Evolutionary conservation across 2,888 invertebrate genomes (phyloP).

Genomic region (Callyntrura guangdongensis): DNA sequence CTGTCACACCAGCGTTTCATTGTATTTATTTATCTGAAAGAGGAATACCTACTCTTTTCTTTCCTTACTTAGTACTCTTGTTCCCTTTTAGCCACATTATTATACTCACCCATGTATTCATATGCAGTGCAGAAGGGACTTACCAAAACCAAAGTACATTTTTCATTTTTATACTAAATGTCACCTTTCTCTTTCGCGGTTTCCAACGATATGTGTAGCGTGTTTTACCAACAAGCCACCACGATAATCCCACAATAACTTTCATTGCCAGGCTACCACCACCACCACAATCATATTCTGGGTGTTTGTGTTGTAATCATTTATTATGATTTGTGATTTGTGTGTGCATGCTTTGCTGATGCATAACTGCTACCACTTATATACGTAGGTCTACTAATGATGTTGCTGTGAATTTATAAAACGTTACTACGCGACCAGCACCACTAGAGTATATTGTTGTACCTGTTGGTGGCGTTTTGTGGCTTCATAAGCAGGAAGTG

Average conservation of each 20-base stretch:
- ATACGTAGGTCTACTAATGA: neutral
- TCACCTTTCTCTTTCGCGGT: conserved; percentile 37
- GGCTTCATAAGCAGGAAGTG: conserved; percentile 28
- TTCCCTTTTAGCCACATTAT: neutral
- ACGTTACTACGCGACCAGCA: neutral
- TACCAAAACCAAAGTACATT: conserved; percentile 1
- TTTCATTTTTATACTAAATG: conserved; percentile 56
- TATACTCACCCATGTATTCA: neutral
- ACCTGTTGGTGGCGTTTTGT: conserved; percentile 48
- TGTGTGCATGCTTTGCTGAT: neutral
- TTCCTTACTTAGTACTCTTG: neutral
- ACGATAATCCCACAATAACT: neutral
- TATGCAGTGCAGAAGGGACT: neutral
- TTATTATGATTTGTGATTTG: conserved; percentile 29
- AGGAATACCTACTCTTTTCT: neutral
- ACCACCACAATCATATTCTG: conserved; percentile 17
- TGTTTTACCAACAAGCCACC: neutral
- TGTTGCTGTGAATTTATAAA: conserved; percentile 8
- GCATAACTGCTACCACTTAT: neutral
- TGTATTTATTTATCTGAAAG: conserved; percentile 18
- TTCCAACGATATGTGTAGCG: conserved; percentile 14
- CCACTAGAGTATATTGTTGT: neutral
- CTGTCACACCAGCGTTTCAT: conserved; percentile 35
- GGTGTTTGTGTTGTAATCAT: conserved; percentile 30
- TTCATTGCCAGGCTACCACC: neutral